These are phyloP conservation scores for Apamea crenata DNA, from an alignment of 2,888 invertebrate species.

Conservation along the genomic window DNA sequence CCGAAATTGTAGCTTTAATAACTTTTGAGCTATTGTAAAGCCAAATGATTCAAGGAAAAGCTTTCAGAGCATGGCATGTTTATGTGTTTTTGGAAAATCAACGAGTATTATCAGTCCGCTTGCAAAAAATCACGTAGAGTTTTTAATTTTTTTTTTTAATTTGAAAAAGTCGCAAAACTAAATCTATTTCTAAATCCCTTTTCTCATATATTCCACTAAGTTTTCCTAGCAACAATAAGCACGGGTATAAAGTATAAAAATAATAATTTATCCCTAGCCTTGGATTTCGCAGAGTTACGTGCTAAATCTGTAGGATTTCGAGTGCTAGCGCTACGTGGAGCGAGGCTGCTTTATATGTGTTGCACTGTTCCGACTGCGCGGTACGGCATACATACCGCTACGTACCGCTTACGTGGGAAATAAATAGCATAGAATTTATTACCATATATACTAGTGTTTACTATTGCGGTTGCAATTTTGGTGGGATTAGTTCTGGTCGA, in stretches of 20 bases:
- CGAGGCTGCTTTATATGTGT: constrained; percentile 81
- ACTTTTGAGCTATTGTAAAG: neutral
- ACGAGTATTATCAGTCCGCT: neutral
- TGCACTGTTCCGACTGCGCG: constrained; percentile 79
- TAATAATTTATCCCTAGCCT: constrained; percentile 36
- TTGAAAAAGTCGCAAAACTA: neutral
- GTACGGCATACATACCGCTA: constrained; percentile 57
- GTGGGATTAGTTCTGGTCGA: constrained; percentile 6
- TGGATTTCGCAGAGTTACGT: constrained; percentile 73
- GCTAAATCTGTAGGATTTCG: constrained; percentile 79
- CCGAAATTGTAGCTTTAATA: neutral
- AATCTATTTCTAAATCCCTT: neutral
- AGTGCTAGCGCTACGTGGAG: constrained; percentile 78
- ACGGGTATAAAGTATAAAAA: constrained; percentile 28
- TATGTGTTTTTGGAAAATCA: no score
- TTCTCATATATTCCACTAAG: neutral
- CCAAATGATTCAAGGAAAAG: neutral
- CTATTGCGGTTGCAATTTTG: constrained; percentile 9
- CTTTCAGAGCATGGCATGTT: neutral
- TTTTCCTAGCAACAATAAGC: constrained; percentile 4
- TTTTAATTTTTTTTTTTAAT: neutral
- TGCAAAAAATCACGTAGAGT: neutral
- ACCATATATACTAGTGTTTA: constrained; percentile 30
- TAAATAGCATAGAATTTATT: constrained; percentile 49
- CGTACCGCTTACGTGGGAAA: constrained; percentile 38